Evolutionary conservation across 2,888 invertebrate genomes (phyloP).

Genomic region (Callinectes sapidus): DNA sequence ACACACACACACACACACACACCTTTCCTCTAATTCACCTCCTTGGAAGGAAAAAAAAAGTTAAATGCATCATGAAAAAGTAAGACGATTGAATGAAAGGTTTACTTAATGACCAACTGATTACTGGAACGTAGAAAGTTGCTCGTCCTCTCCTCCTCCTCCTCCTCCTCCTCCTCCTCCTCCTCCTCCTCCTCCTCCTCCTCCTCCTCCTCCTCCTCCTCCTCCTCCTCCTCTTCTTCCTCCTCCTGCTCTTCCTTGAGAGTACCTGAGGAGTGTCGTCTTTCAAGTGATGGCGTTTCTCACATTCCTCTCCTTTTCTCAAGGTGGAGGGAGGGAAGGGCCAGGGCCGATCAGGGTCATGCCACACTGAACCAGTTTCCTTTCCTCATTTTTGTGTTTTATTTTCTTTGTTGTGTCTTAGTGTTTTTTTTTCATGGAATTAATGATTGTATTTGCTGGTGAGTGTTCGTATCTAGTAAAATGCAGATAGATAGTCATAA

Average conservation of each 20-base stretch:
- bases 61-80: not conserved
- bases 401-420: not conserved
- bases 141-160: not conserved
- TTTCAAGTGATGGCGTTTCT: not conserved
- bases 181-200: conserved; percentile 7
- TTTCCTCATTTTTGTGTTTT: not conserved
- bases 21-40: not conserved
- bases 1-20: not conserved
- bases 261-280: not conserved
- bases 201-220: too few relatives aligned
- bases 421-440: not conserved
- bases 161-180: conserved; percentile 28
- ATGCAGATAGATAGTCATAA: too few relatives aligned
- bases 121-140: not conserved
- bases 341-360: not conserved
- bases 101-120: not conserved
- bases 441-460: too few relatives aligned
- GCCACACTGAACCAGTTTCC: not conserved
- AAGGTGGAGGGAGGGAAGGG: not conserved
- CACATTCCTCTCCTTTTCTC: not conserved
- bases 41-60: not conserved
- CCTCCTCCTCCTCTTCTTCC: conserved; percentile 20
- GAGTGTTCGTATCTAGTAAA: too few relatives aligned
- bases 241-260: not conserved
- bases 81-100: not conserved